phyloP scores from a whole-genome alignment of 2,797 vertebrate genomes.

The Acomys russatus region DNA sequence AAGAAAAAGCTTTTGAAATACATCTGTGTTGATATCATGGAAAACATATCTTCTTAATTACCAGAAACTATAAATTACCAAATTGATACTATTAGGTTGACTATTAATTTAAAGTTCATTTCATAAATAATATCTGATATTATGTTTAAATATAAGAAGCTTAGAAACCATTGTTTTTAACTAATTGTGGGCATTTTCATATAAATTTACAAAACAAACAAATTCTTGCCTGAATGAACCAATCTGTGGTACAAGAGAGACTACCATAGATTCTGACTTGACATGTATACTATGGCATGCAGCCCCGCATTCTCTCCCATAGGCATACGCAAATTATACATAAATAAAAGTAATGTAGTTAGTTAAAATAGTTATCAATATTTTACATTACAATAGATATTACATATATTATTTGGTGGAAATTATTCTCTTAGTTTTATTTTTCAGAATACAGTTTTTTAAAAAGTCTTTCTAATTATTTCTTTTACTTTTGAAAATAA shows the following conservation, averaged over 20 bases:
- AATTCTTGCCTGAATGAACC: background rate
- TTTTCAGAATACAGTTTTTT: background rate
- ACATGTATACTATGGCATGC: background rate
- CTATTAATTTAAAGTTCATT: background rate
- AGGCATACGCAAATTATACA: background rate
- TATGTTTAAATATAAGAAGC: conserved; percentile 7
- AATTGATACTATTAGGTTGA: background rate
- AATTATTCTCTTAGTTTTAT: background rate
- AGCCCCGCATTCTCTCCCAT: too few relatives aligned
- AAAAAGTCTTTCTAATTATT: background rate
- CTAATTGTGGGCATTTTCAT: background rate
- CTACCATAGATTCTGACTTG: background rate
- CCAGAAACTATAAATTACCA: background rate
- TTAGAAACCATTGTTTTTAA: background rate
- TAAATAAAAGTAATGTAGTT: background rate
- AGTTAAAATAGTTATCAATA: background rate
- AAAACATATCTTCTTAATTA: background rate
- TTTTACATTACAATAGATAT: background rate
- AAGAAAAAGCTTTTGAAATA: conserved; percentile 17
- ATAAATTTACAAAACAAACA: background rate
- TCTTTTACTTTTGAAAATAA: too few relatives aligned
- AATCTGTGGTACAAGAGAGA: background rate
- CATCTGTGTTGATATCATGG: background rate
- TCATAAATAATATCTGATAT: background rate
- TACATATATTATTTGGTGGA: background rate